Evolutionary conservation across 2,113 vertebrate species (phyloP), one percentile per base, ranked within the genome.

Genomic region (Buteo buteo): DNA sequence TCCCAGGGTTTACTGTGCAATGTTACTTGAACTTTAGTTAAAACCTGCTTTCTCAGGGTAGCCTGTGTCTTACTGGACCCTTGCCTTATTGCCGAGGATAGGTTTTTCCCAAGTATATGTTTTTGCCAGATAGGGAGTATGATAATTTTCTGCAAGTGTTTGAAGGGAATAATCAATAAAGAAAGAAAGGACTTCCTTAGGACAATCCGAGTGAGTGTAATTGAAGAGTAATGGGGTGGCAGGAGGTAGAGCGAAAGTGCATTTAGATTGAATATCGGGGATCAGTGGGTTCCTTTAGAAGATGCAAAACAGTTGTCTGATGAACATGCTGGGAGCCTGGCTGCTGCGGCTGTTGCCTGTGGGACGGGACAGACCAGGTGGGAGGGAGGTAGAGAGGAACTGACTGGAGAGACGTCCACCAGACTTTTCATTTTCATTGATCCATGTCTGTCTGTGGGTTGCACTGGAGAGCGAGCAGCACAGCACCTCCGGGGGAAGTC

Each of bases 21-120:
- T 81, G 47, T 42, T 92, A 67, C 85, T 85, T 92, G 89, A 95
- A 91, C 55, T 85, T 61, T 82, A 88, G 85, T 86, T 91, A 94
- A 94, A 95, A 88, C 36, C 24, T 82, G 22, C 42, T 82, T 93
- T 90, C 31, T 76, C 29, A 82, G 21, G 18, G 34, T 74, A 84
- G 52, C 66, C 59, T 72, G 13, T 57, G 28, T 70, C 47, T 91
- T 89, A 49, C 73, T 73, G 84, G 88, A 91, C 54, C 24, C 29
- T 94, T 84, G 36, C 34, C n/a, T 82, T 11, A 10, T 69, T 92
- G 31, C 55, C 76, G 44, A 94, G 50, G 72, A 42, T 64, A 80
- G 70, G 71, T 88, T 86, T 92, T 70, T 38, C 59, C 20, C 21
- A 57, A 64, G 42, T 66, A 44, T 12, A 7, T 81, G 22, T 74